Percentiles rank a stretch among this genome's conserved stretches.
Conservation (phyloP, 2,888 invertebrate genomes). For the Drosophila tripunctata region DNA sequence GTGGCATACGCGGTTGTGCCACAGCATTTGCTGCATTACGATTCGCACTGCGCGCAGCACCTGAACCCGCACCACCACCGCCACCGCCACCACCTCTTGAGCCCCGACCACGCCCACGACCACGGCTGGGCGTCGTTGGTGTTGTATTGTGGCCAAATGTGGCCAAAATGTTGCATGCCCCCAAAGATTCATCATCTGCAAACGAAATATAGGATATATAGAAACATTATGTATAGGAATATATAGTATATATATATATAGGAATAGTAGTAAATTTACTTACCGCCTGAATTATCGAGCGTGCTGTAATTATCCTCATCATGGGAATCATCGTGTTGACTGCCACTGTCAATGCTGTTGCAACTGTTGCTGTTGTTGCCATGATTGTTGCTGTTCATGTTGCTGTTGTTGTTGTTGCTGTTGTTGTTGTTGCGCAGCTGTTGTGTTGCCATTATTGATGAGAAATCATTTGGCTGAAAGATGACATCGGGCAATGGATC, state of each 20-base stretch:
- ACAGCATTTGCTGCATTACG: slow-evolving; percentile 24
- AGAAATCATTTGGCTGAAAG: slow-evolving; percentile 82
- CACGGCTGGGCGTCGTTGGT: slow-evolving; percentile 49
- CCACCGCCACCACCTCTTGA: slow-evolving; percentile 57
- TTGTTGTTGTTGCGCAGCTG: slow-evolving; percentile 61
- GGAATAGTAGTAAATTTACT: slow-evolving; percentile 8
- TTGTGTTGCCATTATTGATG: slow-evolving; percentile 81
- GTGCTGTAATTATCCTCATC: slow-evolving; percentile 72
- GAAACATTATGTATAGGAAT: not conserved
- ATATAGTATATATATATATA: not conserved
- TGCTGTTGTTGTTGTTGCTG: slow-evolving; percentile 21
- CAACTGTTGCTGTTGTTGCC: slow-evolving; percentile 24
- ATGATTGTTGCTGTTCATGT: slow-evolving; percentile 7
- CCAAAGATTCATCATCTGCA: slow-evolving; percentile 60
- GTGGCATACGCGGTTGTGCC: slow-evolving; percentile 72
- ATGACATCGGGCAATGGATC: slow-evolving; percentile 81
- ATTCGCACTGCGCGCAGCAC: slow-evolving; percentile 12
- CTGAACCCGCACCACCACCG: not conserved
- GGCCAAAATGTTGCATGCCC: slow-evolving; percentile 28
- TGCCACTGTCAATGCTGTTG: slow-evolving; percentile 59
- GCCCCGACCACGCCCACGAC: slow-evolving; percentile 75
- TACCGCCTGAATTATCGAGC: slow-evolving; percentile 77
- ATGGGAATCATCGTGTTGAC: slow-evolving; percentile 66
- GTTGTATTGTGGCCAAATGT: slow-evolving; percentile 24
- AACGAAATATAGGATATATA: not conserved